Evolutionary conservation across 2,113 vertebrate genomes (phyloP), one percentile per base, ranked within the genome.

Genomic region (Percina caprodes): DNA sequence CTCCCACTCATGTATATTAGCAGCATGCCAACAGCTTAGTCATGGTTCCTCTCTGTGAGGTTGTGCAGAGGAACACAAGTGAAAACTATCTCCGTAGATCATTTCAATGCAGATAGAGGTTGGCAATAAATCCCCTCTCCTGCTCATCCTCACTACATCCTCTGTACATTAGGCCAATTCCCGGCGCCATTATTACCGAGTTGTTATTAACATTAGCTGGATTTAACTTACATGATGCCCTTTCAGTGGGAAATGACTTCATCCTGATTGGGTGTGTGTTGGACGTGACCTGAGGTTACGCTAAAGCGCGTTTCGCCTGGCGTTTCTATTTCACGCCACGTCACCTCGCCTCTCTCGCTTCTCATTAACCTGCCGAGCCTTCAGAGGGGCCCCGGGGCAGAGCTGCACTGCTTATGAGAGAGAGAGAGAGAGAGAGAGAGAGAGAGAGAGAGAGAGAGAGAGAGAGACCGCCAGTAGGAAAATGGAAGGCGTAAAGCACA

Each of bases 241-340:
- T 89, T 88, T 86, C 63, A 71, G 58, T 23, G 55, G 71, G 79
- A 39, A 62, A 79, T 67, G 65, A 66, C 76, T 75, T 45, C 60
- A 42, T 62, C 80, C 79, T 77, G 75, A 82, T 79, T 67, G 76
- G n/a, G 23, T 66, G 77, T 18, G 42, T 7, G 74, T 30, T 6
- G 67, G 71, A 69, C 46, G 70, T 81, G 86, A 82, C 86, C 88
- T 1, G 51, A 61, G 80, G 85, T 90, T 71, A 58, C 35, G 46
- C 74, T 88, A 60, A 73, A 84, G 76, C 52, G n/a, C 49, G 63
- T 85, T 77, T 82, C 77, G 71, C 65, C 35, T 62, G 83, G 69
- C 66, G 79, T 90, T 89, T 92, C 88, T 66, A 91, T 93, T 93
- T 92, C 88, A 91, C 85, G 89, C 90, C 79, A 14, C 76, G 80